Conservation (phyloP, 2,888 invertebrate species). For the Chouioia cunea region DNA sequence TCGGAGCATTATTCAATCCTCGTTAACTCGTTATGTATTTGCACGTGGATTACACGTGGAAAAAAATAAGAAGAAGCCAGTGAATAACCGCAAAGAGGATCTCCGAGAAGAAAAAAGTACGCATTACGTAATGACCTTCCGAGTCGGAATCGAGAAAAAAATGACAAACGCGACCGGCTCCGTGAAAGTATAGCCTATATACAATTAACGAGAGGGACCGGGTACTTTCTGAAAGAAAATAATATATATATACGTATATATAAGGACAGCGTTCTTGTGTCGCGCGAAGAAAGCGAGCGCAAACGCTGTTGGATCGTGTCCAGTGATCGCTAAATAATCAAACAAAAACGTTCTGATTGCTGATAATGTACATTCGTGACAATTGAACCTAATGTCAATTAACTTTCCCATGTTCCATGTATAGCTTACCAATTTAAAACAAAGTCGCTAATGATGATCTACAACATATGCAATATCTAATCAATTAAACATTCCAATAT, state of each 20-base stretch:
- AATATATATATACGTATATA: too few relatives aligned
- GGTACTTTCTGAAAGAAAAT: conserved; percentile 41
- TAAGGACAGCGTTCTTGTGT: conserved; percentile 52
- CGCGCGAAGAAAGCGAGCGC: conserved; percentile 51
- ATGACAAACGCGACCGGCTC: conserved; percentile 23
- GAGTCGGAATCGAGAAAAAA: conserved; percentile 8
- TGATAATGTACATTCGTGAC: conserved; percentile 13
- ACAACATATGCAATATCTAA: too few relatives aligned
- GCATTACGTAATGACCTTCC: conserved; percentile 44
- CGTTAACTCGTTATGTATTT: conserved; percentile 12
- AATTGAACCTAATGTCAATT: conserved; percentile 1
- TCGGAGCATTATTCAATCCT: conserved; percentile 8
- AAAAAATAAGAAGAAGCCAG: conserved; percentile 13
- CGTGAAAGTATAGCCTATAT: conserved; percentile 49
- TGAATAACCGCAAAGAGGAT: neutral
- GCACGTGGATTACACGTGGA: neutral
- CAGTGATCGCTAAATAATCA: conserved; percentile 44
- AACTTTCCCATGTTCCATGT: conserved; percentile 8
- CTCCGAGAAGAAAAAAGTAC: conserved; percentile 2
- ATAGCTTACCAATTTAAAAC: too few relatives aligned
- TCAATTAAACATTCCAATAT: too few relatives aligned
- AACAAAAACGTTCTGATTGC: conserved; percentile 5
- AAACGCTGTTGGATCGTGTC: conserved; percentile 53
- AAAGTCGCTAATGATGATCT: too few relatives aligned
- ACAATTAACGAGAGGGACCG: conserved; percentile 50